Base-by-base conservation (phyloP, 2,113 vertebrate genomes). In the Struthidea cinerea region DNA sequence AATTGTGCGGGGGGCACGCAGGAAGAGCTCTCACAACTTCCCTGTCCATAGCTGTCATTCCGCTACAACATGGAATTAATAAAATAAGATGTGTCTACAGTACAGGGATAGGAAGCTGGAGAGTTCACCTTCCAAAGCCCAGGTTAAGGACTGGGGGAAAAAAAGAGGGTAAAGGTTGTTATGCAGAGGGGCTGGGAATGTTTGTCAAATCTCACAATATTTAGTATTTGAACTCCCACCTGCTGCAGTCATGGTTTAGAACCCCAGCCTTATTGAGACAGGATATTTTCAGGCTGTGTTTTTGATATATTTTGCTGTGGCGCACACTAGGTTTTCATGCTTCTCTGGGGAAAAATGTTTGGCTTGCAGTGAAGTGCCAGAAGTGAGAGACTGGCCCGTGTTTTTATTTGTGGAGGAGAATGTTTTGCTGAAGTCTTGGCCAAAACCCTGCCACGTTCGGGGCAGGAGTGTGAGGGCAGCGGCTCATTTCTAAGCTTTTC, bases 221-320 rank as follows among this genome's bases (percentile, higher is more conserved):
- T 41, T 41, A 19, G 30, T 21, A 18, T 56, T 69, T 92, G 56
- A 89, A 33, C 27, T 94, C 63, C 42, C 8, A 44, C 4, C 4
- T 68, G 4, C 33, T 5, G 1, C 37, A 46, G 41, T 24, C 39
- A 7, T 0, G 0, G 13, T 60, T 26, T 22, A 7, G 49, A 42
- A 59, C 63, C 50, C 37, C 64, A 59, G 44, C 19, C 67, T 89
- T 57, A 8, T 21, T 74, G 55, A 37, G 63, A 57, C n/a, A 32
- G 19, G 53, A 3, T 50, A 6, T 55, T 92, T 91, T 67, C 63
- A 85, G 78, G n/a, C 42, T 83, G 37, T 63, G 39, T 12, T 59
- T 68, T 64, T 44, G 37, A 14, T 71, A 1, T 19, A 27, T 79
- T 88, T 84, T 42, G 26, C 50, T 32, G 0, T 74, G 47, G 64